These are phyloP conservation scores for Trissolcus basalis DNA, from an alignment of 1,140 invertebrate genomes.

Conservation along the genomic window DNA sequence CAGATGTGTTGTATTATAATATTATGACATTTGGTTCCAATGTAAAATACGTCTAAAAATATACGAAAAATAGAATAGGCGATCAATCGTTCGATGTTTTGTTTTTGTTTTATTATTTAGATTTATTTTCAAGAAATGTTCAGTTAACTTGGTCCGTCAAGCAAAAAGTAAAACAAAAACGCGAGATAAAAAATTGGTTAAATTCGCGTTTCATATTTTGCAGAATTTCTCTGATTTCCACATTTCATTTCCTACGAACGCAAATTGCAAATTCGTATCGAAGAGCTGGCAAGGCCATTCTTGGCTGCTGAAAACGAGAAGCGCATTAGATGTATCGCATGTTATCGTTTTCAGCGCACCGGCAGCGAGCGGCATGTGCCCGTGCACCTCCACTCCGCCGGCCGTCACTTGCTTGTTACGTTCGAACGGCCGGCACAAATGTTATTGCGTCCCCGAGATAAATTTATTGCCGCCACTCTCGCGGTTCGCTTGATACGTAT, in stretches of 20 bases:
- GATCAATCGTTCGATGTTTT: too few species aligned
- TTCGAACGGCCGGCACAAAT: slow-evolving; percentile 50
- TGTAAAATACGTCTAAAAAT: too few species aligned
- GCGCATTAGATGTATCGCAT: slow-evolving; percentile 32
- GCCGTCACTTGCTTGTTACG: slow-evolving; percentile 37
- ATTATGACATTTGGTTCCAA: too few species aligned
- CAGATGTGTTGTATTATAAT: too few species aligned
- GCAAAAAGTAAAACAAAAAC: too few species aligned
- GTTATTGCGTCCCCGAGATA: slow-evolving; percentile 52
- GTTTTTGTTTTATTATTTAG: too few species aligned
- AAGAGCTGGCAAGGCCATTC: slow-evolving; percentile 30
- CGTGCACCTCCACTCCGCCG: slow-evolving; percentile 13
- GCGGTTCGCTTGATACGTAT: slow-evolving; percentile 48
- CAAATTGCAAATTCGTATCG: slow-evolving; percentile 9
- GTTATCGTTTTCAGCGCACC: slow-evolving; percentile 43
- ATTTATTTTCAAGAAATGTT: too few species aligned
- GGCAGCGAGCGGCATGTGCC: slow-evolving; percentile 34
- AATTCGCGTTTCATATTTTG: slow-evolving; percentile 6
- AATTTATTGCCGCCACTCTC: slow-evolving; percentile 50
- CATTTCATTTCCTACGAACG: not conserved
- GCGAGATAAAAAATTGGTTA: slow-evolving; percentile 15
- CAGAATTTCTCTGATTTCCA: not conserved
- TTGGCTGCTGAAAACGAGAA: slow-evolving; percentile 21
- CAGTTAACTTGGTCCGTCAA: too few species aligned
- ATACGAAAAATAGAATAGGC: too few species aligned